Percentiles rank a stretch among this genome's conserved stretches.
Conservation (phyloP, 2,888 invertebrate genomes). For the Cataglyphis albicans region DNA sequence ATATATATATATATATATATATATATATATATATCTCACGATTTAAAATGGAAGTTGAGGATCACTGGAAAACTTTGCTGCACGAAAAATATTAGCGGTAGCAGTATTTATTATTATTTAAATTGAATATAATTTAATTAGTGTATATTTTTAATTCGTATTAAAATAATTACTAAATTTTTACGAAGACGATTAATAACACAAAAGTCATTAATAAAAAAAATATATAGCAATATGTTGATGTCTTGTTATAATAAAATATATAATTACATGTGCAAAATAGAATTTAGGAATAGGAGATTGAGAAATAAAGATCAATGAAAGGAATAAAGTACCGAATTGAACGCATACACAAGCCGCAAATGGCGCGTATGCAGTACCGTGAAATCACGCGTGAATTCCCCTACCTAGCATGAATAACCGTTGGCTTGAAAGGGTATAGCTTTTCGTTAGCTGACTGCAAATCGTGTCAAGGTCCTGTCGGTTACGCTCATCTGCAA, state of each 20-base stretch:
- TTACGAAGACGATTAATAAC: not conserved
- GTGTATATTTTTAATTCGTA: not conserved
- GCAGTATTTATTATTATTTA: not conserved
- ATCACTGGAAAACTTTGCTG: not conserved
- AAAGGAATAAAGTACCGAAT: not conserved
- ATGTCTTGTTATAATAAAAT: not conserved
- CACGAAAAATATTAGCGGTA: not conserved
- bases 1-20: not conserved
- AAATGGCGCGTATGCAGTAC: constrained; percentile 38
- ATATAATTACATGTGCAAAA: not conserved
- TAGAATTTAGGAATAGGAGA: not conserved
- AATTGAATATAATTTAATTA: constrained; percentile 26
- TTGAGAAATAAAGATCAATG: not conserved
- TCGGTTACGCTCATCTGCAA: constrained; percentile 39
- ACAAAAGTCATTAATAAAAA: not conserved
- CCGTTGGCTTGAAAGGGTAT: constrained; percentile 75
- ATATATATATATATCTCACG: not conserved
- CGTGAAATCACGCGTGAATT: constrained; percentile 74
- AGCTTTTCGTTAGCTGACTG: constrained; percentile 73
- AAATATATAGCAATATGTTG: not conserved
- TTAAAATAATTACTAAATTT: not conserved
- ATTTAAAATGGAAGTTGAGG: constrained; percentile 9
- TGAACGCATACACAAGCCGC: not conserved
- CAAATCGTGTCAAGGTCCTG: constrained; percentile 61
- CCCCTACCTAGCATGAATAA: constrained; percentile 58